phyloP scores from a whole-genome alignment of 2,113 vertebrate genomes.

The Sturnus vulgaris region DNA sequence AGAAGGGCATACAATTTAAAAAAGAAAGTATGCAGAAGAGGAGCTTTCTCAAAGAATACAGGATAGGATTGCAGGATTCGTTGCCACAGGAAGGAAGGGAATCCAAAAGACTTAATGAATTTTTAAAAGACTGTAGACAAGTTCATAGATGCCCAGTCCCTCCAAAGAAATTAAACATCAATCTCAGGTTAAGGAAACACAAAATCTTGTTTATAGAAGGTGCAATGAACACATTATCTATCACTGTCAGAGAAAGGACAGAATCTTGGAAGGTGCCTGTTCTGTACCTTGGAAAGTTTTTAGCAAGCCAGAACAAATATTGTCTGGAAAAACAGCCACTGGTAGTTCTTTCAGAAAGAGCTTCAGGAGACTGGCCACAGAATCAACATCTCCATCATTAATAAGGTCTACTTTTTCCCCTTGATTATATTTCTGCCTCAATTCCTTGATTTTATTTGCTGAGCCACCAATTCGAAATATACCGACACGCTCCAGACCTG shows the following conservation, averaged over 20 bases:
- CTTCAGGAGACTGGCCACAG: conserved; percentile 81
- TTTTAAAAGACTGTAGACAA: not conserved
- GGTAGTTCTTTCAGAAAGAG: conserved; percentile 82
- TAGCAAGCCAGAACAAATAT: conserved; percentile 57
- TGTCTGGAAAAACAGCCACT: conserved; percentile 72
- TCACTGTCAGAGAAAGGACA: not conserved
- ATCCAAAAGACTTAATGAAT: not conserved
- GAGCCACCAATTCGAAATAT: conserved; percentile 79
- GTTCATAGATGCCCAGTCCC: not conserved
- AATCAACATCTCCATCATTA: conserved; percentile 72
- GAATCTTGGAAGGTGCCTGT: not conserved
- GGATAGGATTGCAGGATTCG: not conserved
- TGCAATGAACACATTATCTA: not conserved
- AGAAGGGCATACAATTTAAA: not conserved
- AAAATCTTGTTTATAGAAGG: not conserved
- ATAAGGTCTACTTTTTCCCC: conserved; percentile 72
- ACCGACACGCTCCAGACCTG: conserved; percentile 75
- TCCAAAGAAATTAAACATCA: not conserved
- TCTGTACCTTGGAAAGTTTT: conserved; percentile 70
- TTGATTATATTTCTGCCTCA: conserved; percentile 74
- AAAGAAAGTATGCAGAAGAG: not conserved
- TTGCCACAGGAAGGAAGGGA: not conserved
- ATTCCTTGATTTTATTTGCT: conserved; percentile 56
- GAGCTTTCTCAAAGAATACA: not conserved
- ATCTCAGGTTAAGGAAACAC: not conserved